Evolutionary conservation across 2,888 invertebrate genomes (phyloP), one percentile per base, ranked within the genome.

Genomic region (Philhelius pedissequus): DNA sequence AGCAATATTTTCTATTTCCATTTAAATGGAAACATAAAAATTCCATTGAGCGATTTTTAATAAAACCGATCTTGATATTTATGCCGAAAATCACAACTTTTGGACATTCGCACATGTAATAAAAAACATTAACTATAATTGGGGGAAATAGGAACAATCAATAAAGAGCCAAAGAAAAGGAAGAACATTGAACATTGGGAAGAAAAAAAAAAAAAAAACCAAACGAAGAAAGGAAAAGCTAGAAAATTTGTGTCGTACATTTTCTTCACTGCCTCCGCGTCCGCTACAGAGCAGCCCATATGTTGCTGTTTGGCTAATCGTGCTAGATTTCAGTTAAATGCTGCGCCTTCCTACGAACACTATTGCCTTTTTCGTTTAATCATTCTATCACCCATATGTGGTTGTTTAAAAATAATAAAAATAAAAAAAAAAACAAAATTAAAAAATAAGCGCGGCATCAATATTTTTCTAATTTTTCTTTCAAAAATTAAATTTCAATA

Each of bases 261-360:
- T 80, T 84, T 71, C 54, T 60, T 69, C 60, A 22, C 48, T 80
- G 54, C 54, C 48, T 79, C 50, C 11, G 54, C 54, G 40, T 79
- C 50, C 11, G 43, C 71, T 68, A 7, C 45, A 66, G 56, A 64
- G 69, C 20, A 60, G 71, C 76, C 75, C 84, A 84, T 84, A 80
- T 84, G 84, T 80, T 84, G 80, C 80, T 80, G 75, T 80, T 84
- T 79, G 70, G 56, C 66, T 84, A 75, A 66, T 64, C 20, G 45
- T 40, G 22, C 22, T 60, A 20, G 11, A n/a, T 48, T 18, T 22
- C 27, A n/a, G 22, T 27, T 6, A 60, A 60, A 35, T 40, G 20
- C 6, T 15, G 22, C 11, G 15, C 43, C 27, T 43, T 9, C 4
- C 9, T 15, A 20, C 32, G n/a, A 32, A 9, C 4, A 30, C 9